phyloP scores from a whole-genome alignment of 64 coral and sea anemone species.

The Porites australiensis region DNA sequence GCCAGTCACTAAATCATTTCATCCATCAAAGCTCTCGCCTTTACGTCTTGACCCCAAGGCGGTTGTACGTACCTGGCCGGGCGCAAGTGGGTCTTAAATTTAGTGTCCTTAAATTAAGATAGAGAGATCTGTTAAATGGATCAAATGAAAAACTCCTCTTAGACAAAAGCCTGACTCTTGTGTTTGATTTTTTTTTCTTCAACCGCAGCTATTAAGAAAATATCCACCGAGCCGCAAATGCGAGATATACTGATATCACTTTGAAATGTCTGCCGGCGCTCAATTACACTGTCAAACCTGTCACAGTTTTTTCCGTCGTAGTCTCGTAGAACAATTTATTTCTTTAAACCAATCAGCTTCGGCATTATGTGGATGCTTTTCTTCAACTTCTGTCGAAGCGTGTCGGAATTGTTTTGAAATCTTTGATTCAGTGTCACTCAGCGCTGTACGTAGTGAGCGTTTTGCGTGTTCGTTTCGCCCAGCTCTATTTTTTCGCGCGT shows the following conservation, averaged over 20 bases:
- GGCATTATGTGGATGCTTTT: slow-evolving; percentile 17
- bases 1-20: neutral
- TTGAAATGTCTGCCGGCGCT: slow-evolving; percentile 31
- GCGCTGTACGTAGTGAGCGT: too few species aligned
- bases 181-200: neutral
- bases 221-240: neutral
- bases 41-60: slow-evolving; percentile 3
- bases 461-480: neutral
- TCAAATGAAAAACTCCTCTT: neutral
- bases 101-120: neutral
- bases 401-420: slow-evolving; percentile 58
- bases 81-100: neutral
- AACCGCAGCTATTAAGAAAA: slow-evolving; percentile 15
- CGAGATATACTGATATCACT: neutral
- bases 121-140: neutral
- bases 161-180: neutral
- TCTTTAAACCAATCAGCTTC: slow-evolving; percentile 35
- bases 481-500: slow-evolving; percentile 21
- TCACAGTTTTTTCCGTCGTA: slow-evolving; percentile 24
- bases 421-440: slow-evolving; percentile 15
- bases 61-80: neutral
- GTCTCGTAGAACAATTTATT: neutral
- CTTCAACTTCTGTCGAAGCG: slow-evolving; percentile 42
- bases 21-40: neutral
- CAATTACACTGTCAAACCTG: slow-evolving; percentile 32